Percentiles rank a stretch among this genome's conserved stretches.
These are phyloP conservation scores for Drosophila testacea DNA, from an alignment of 2,888 invertebrate genomes.

Conservation along the genomic window DNA sequence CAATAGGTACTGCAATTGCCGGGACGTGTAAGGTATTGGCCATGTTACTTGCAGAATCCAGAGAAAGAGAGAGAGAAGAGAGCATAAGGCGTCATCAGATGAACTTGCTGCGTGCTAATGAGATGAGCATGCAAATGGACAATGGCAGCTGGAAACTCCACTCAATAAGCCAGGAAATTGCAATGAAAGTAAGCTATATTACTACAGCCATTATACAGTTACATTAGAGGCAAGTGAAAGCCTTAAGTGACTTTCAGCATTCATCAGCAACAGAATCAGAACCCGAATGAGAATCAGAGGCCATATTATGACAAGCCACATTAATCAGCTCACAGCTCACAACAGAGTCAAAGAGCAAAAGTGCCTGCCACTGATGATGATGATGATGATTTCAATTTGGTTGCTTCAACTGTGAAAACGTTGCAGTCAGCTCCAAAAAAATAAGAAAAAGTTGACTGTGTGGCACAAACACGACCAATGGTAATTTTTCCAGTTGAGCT, in stretches of 20 bases:
- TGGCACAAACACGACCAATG: constrained; percentile 37
- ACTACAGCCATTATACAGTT: constrained; percentile 37
- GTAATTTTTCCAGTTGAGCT: constrained; percentile 65
- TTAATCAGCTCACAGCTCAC: constrained; percentile 48
- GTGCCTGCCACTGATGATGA: constrained; percentile 8
- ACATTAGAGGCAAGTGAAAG: constrained; percentile 36
- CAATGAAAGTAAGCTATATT: constrained; percentile 73
- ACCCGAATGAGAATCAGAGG: constrained; percentile 1
- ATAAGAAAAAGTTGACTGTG: neutral
- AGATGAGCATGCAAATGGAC: constrained; percentile 75
- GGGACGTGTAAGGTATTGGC: constrained; percentile 52
- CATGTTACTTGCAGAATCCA: neutral
- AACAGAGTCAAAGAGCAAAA: constrained; percentile 36
- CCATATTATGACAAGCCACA: constrained; percentile 59
- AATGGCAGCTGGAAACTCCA: constrained; percentile 13
- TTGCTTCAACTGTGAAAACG: constrained; percentile 13
- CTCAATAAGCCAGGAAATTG: constrained; percentile 66
- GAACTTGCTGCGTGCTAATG: constrained; percentile 77
- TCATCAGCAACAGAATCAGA: constrained; percentile 45
- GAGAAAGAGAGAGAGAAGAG: neutral
- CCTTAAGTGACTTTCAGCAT: constrained; percentile 56
- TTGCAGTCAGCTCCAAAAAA: constrained; percentile 11
- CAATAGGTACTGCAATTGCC: constrained; percentile 53
- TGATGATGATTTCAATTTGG: constrained; percentile 54
- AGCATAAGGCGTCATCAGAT: constrained; percentile 46